A percentile compares a stretch with the other conserved stretches of the same genome.
Evolutionary conservation across 2,797 vertebrate genomes (phyloP).

Genomic region (Margarornis squamiger): DNA sequence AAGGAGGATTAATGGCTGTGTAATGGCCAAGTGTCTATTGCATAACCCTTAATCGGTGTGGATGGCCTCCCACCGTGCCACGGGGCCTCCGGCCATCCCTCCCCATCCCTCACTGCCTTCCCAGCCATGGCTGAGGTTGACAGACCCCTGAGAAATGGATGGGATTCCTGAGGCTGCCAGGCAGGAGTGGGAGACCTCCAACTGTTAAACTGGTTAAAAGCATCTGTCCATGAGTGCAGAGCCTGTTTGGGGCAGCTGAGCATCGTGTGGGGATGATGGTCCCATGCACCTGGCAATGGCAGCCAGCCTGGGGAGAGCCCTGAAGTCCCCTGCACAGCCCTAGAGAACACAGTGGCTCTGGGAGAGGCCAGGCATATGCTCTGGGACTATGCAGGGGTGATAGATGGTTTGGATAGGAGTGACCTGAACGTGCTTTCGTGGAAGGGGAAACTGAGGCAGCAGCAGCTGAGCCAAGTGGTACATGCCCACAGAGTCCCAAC

Average conservation of each 20-base stretch:
- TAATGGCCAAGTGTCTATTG: neutral
- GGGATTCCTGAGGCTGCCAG: neutral
- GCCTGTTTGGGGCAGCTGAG: neutral
- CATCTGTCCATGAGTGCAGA: fast-evolving
- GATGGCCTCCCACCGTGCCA: fast-evolving
- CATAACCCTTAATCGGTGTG: neutral
- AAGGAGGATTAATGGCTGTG: neutral
- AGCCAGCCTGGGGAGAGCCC: neutral
- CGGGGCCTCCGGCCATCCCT: neutral
- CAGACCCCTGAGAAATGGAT: neutral
- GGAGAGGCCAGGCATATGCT: fast-evolving
- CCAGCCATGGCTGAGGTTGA: fast-evolving
- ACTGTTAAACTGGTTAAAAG: neutral
- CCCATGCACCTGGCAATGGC: neutral
- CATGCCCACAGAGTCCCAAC: fast-evolving
- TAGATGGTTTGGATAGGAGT: neutral
- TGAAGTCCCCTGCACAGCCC: fast-evolving
- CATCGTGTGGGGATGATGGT: fast-evolving
- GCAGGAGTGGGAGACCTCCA: neutral
- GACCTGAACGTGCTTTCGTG: fast-evolving
- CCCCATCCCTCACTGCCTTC: neutral
- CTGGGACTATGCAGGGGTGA: fast-evolving
- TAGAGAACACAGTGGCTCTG: neutral
- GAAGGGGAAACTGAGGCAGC: neutral
- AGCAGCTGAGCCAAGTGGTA: neutral